Evolutionary conservation across 2,113 vertebrate genomes (phyloP), one percentile per base, ranked within the genome.

Genomic region (Petrocephalus zakoni): DNA sequence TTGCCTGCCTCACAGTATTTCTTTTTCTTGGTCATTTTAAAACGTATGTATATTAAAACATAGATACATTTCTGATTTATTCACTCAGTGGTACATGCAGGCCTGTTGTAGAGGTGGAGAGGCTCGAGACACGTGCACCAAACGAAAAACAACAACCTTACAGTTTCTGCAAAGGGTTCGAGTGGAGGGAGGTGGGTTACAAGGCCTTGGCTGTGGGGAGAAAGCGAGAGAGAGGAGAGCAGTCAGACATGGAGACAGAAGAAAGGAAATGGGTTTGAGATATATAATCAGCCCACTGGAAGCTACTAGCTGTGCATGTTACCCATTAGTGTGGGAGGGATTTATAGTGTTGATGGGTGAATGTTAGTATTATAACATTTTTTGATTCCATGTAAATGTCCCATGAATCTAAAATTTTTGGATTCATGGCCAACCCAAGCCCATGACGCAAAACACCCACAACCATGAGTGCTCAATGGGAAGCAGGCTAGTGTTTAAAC

Each of bases 121-220:
- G 93, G 94, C 94, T 95, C 93, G 94, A 94, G 94, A 95, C 96
- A 97, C 96, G 96, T 96, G 97, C 95, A 93, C 96, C 95, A 93
- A 87, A 78, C 94, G n/a, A 94, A 91, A 94, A 96, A 96, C 94
- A 96, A 96, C 68, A 92, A 89, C 94, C 95, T 96, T 94, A 96
- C 94, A 95, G 95, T 93, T 87, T 95, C 95, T 95, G 96, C 95
- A 61, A 85, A 87, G 37, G 68, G 86, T 49, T 88, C 87, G 68
- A 88, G 64, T 46, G 37, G 84, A 87, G 87, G 13, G 22, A 94
- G 88, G 95, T 95, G 91, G 94, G 94, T 96, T 96, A 97, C 96
- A 96, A 95, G 95, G 95, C 95, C 93, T 94, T 94, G 93, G 93
- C 96, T 97, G 96, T 93, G 95, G 95, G 96, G 94, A 95, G 94